Evolutionary conservation across 92 coral and sea anemone species (phyloP), one percentile per base, ranked within the genome.

Genomic region (Virgularia gustaviana): DNA sequence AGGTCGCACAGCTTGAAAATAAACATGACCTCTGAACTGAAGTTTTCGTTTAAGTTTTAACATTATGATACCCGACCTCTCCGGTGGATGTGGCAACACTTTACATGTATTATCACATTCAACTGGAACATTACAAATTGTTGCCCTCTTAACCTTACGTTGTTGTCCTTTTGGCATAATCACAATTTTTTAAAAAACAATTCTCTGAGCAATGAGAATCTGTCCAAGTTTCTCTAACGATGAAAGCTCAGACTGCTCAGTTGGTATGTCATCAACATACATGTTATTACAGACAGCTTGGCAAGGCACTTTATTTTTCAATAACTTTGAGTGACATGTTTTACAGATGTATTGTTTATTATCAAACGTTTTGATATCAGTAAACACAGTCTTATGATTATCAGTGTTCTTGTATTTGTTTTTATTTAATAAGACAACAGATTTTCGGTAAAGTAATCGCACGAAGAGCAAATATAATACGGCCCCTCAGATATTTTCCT

Each of bases 71-170:
- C 84, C 87, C 18, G 90, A 86, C 62, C 87, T 85, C 59, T 85
- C 81, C 27, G 71, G 68, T 15, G 79, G 79, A n/a, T n/a, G n/a
- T n/a, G n/a, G n/a, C n/a, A n/a, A n/a, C n/a, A n/a, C n/a, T n/a
- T n/a, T n/a, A n/a, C n/a, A n/a, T n/a, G n/a, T n/a, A n/a, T n/a
- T n/a, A n/a, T n/a, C n/a, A n/a, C n/a, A n/a, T n/a, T 81, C 76
- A 65, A 85, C 86, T 31, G 89, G 89, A 30, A 84, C 86, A 76
- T 83, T 83, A 64, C 84, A 79, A 20, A 79, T 83, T n/a, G n/a
- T 34, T 65, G 71, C 51, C 30, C 70, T 44, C 65, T 39, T 65
- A 41, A 53, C 43, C 18, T 63, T 63, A 52, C 65, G 28, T 51
- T 74, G 70, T 74, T 41, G 59, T 23, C 86, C 86, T 65, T 81